A percentile compares a stretch with the other conserved stretches of the same genome.
Conservation (phyloP, 1,140 invertebrate genomes). For the Daktulosphaira vitifoliae region DNA sequence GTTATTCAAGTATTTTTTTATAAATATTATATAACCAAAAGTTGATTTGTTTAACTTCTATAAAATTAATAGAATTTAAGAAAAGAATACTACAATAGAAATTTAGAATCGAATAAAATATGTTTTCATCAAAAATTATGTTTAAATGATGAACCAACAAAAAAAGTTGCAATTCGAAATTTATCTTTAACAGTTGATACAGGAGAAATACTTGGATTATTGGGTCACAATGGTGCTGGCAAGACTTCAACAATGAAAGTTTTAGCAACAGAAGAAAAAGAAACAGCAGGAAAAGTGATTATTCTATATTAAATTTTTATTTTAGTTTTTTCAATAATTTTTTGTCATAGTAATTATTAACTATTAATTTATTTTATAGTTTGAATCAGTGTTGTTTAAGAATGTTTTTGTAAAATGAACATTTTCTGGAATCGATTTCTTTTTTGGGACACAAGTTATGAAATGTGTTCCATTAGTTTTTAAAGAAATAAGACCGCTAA, state of each 20-base stretch:
- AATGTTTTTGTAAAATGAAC: too few relatives aligned
- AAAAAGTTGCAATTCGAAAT: conserved; percentile 55
- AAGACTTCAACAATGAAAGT: conserved; percentile 85
- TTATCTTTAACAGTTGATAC: conserved; percentile 64
- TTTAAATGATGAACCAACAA: conserved; percentile 17
- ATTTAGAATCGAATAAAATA: neutral
- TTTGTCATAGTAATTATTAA: too few relatives aligned
- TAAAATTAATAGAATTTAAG: conserved; percentile 23
- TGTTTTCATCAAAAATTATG: conserved; percentile 6
- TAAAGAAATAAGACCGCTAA: too few relatives aligned
- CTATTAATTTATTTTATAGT: too few relatives aligned
- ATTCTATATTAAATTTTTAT: too few relatives aligned
- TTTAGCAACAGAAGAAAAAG: conserved; percentile 67
- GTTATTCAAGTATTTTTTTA: conserved; percentile 17
- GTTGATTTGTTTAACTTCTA: too few relatives aligned
- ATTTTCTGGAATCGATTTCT: too few relatives aligned
- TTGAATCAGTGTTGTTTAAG: too few relatives aligned
- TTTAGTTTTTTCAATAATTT: too few relatives aligned
- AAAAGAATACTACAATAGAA: conserved; percentile 12
- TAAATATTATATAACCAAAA: too few relatives aligned
- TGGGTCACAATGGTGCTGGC: conserved; percentile 81
- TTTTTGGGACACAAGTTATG: too few relatives aligned
- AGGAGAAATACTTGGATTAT: conserved; percentile 74
- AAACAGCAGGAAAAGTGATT: conserved; percentile 64
- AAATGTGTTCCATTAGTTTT: too few relatives aligned